Evolutionary conservation across 2,113 vertebrate species (phyloP), one percentile per base, ranked within the genome.

Genomic region (Prietella phreatophila): DNA sequence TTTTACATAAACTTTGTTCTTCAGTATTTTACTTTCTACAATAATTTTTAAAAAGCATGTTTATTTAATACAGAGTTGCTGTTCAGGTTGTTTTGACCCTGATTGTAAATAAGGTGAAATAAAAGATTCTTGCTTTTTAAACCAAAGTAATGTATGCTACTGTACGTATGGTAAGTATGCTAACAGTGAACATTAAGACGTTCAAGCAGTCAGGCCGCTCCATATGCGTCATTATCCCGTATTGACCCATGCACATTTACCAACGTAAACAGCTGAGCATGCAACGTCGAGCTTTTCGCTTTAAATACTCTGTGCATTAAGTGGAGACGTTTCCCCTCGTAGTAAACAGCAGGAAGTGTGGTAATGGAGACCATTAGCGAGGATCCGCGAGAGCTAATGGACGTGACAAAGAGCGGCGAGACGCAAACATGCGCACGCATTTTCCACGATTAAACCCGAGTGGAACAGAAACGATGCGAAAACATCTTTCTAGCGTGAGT

Each of bases 241-340:
- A 90, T 90, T 60, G 89, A 85, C 81, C 55, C 39, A 25, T 42
- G 39, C 10, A 36, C 85, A 63, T 88, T 88, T 81, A 84, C 61
- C n/a, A 80, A 75, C 14, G 83, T 82, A 85, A 91, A 88, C 82
- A 69, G 82, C 86, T 88, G 86, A 88, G 75, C 56, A 63, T 33
- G 86, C 90, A 84, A 58, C 86, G 58, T 47, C n/a, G n/a, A 42
- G 33, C 75, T 84, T 88, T 88, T 22, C 5, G 20, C 85, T 65
- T 91, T 89, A 89, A 89, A 89, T 89, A 88, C 78, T 88, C 60
- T 80, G 58, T 67, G 82, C 87, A 85, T 89, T 91, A 91, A 88
- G 90, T 73, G 61, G 67, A 86, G 50, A 76, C 67, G 30, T 30
- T 36, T 53, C 85, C 76, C 47, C 47, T 58, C 67, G 53, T 50